A percentile compares a stretch with the other conserved stretches of the same genome.
phyloP scores from a whole-genome alignment of 2,888 invertebrate species.

The Neuroscelio doddi region DNA sequence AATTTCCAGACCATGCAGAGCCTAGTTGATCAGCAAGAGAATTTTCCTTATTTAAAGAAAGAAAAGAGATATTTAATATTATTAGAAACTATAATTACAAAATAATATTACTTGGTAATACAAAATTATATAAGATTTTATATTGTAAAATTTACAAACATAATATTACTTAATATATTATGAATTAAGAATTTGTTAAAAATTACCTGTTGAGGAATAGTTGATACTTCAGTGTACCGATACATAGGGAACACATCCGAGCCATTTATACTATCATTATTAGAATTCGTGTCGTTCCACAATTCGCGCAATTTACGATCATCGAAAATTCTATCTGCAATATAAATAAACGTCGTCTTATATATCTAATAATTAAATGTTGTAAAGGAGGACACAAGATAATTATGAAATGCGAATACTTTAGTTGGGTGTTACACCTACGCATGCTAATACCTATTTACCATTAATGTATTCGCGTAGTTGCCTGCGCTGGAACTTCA shows the following conservation, averaged over 20 bases:
- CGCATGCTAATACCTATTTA: constrained; percentile 15
- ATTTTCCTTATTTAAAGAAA: constrained; percentile 25
- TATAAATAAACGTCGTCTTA: constrained; percentile 3
- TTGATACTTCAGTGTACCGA: constrained; percentile 79
- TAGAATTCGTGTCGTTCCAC: constrained; percentile 78
- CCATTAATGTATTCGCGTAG: constrained; percentile 43
- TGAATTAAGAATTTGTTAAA: too few species aligned
- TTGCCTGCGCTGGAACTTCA: constrained; percentile 30
- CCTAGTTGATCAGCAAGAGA: constrained; percentile 52
- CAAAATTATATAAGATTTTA: too few species aligned
- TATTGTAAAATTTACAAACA: too few species aligned
- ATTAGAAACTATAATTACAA: constrained; percentile 66
- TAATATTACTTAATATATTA: too few species aligned
- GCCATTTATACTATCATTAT: constrained; percentile 73
- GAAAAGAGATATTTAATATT: not conserved
- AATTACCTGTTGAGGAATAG: constrained; percentile 77
- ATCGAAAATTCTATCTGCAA: constrained; percentile 65
- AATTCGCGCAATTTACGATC: constrained; percentile 78
- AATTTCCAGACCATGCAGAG: constrained; percentile 54
- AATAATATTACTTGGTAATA: too few species aligned
- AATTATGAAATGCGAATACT: constrained; percentile 12
- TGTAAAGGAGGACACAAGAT: not conserved
- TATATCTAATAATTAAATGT: constrained; percentile 6
- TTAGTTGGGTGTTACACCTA: constrained; percentile 11
- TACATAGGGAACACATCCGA: constrained; percentile 79